These are phyloP conservation scores for Catocala fraxini DNA, from an alignment of 2,888 invertebrate genomes.

Conservation along the genomic window DNA sequence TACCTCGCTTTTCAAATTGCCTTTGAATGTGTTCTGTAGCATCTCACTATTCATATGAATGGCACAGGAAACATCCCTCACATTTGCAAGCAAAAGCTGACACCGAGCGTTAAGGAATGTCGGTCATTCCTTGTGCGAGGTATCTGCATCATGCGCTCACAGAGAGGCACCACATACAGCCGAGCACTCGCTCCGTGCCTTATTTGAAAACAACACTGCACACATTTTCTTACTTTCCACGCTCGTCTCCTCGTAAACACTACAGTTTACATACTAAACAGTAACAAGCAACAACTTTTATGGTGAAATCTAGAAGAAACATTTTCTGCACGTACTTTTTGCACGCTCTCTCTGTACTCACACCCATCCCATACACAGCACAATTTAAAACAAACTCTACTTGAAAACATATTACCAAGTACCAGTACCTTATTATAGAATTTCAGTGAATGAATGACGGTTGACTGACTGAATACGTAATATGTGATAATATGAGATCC, in stretches of 20 bases:
- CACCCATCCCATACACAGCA: background rate
- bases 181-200: slow-evolving; percentile 51
- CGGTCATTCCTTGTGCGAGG: slow-evolving; percentile 55
- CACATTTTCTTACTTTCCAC: slow-evolving; percentile 60
- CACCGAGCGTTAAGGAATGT: slow-evolving; percentile 44
- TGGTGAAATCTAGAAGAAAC: slow-evolving; percentile 42
- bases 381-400: too few relatives aligned
- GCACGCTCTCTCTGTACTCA: slow-evolving; percentile 5
- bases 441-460: too few relatives aligned
- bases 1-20: background rate
- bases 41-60: slow-evolving; percentile 24
- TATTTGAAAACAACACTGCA: slow-evolving; percentile 56
- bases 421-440: too few relatives aligned
- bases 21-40: background rate
- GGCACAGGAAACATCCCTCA: slow-evolving; percentile 20
- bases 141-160: slow-evolving; percentile 29
- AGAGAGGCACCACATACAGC: slow-evolving; percentile 46
- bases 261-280: slow-evolving; percentile 51
- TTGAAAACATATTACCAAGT: too few relatives aligned
- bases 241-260: slow-evolving; percentile 47
- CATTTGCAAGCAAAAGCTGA: slow-evolving; percentile 39
- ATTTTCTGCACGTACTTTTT: slow-evolving; percentile 32
- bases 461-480: too few relatives aligned
- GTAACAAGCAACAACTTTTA: slow-evolving; percentile 29
- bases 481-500: too few relatives aligned